Base-by-base conservation (phyloP, 2,113 vertebrate species). In the Astatoreochromis straeleni region DNA sequence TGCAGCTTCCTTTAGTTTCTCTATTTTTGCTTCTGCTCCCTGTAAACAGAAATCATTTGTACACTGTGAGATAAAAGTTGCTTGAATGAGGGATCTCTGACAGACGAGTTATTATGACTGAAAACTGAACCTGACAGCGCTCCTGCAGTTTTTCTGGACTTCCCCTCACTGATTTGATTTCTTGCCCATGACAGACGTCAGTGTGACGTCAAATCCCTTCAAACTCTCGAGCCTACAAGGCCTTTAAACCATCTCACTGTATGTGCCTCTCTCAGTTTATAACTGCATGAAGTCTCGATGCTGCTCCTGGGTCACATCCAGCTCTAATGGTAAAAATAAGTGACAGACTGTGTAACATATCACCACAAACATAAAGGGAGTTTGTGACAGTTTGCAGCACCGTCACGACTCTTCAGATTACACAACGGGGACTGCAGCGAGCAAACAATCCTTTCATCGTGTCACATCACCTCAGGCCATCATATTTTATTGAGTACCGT, bases 191-290 rank as follows among this genome's bases (percentile, higher is more conserved):
- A 70, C 49, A 87, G 42, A 17, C 42, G 19, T 47, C 49, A 78
- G n/a, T 9, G 68, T 83, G 60, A 31, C 75, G 45, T 53, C 54
- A 83, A 82, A 87, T 49, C 40, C 29, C 11, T 11, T 49, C 12
- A 12, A 8, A 3, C 5, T 38, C 33, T 80, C 0, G 33, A 0
- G 5, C 49, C 70, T 75, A 14, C 0, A 49, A 31, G 42, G 24
- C 24, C 26, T 78, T 19, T 47, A 45, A 75, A 29, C 21, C 68
- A 17, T 29, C 40, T 75, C 42, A 5, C 70, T 4, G 70, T 29
- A 29, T 26, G 40, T 7, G 21, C 24, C 2, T 47, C 40, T 73
- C 68, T 47, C 68, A 47, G 68, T 40, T 47, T 11, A 29, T 19
- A 75, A 29, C 24, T 29, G 42, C 16, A 17, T 7, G 68, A 19